Evolutionary conservation across 2,888 invertebrate genomes (phyloP).

Genomic region (Tanytarsus gracilentus): DNA sequence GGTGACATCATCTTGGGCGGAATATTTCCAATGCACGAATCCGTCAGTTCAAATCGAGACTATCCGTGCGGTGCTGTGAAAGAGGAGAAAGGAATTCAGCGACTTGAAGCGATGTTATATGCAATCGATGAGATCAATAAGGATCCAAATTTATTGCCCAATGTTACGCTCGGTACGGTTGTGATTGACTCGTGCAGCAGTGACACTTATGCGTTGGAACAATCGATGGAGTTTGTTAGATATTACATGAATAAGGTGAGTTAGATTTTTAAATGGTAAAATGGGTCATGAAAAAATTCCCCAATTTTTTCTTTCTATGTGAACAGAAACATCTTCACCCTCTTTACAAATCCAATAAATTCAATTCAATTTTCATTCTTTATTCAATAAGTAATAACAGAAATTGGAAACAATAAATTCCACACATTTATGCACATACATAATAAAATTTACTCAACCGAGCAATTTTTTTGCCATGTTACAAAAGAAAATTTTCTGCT

Average conservation of each 20-base stretch:
- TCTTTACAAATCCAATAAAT: too few relatives aligned
- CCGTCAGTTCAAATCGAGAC: conserved; percentile 41
- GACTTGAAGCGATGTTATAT: conserved; percentile 59
- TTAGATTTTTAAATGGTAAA: not conserved
- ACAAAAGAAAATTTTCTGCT: too few relatives aligned
- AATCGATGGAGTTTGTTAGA: conserved; percentile 57
- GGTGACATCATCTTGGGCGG: conserved; percentile 61
- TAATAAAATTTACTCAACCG: too few relatives aligned
- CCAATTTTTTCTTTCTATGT: too few relatives aligned
- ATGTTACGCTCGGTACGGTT: conserved; percentile 52
- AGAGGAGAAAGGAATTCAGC: conserved; percentile 59
- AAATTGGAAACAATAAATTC: too few relatives aligned
- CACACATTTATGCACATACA: too few relatives aligned
- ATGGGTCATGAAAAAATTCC: too few relatives aligned
- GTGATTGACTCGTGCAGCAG: conserved; percentile 57
- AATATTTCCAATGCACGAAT: conserved; percentile 60
- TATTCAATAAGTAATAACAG: too few relatives aligned
- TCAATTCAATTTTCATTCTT: too few relatives aligned
- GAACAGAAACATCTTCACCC: too few relatives aligned
- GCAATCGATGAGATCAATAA: conserved; percentile 57
- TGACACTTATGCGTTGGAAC: conserved; percentile 57
- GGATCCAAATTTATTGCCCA: conserved; percentile 49
- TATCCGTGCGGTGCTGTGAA: conserved; percentile 50
- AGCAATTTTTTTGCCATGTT: too few relatives aligned
- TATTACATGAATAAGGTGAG: conserved; percentile 49